These are phyloP conservation scores for Galeopsomyia nigrocyanea DNA, from an alignment of 2,888 invertebrate genomes.

Conservation along the genomic window DNA sequence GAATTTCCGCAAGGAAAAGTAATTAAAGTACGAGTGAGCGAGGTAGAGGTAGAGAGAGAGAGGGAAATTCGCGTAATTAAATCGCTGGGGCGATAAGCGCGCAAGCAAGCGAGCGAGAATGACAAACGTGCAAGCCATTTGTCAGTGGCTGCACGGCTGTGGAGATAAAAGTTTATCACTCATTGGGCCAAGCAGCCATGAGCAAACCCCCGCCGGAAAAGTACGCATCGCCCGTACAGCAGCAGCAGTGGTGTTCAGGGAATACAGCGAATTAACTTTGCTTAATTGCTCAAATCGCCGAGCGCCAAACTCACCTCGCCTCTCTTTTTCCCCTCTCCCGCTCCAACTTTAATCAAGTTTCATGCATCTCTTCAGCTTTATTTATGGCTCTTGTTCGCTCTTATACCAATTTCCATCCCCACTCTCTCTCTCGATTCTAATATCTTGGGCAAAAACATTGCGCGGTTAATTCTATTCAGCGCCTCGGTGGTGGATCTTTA, in stretches of 20 bases:
- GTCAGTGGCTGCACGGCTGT: constrained; percentile 12
- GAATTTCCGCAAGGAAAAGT: no score
- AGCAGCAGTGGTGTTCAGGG: constrained; percentile 7
- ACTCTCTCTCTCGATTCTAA: constrained; percentile 8
- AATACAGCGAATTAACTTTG: constrained; percentile 17
- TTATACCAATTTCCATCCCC: no score
- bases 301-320: constrained; percentile 3
- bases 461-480: constrained; percentile 34
- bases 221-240: neutral
- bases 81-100: no score
- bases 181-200: no score
- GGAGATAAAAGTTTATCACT: constrained; percentile 44
- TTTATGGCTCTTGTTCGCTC: no score
- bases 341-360: neutral
- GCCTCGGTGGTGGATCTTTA: neutral
- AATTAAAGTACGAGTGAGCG: no score
- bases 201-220: constrained; percentile 31
- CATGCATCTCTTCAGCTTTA: neutral
- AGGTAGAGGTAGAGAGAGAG: no score
- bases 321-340: neutral
- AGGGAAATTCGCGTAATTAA: no score
- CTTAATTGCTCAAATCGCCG: constrained; percentile 33
- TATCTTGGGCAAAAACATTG: constrained; percentile 3
- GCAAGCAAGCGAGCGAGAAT: neutral
- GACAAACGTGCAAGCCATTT: constrained; percentile 38